Evolutionary conservation across 2,888 invertebrate genomes (phyloP), one percentile per base, ranked within the genome.

Genomic region (Cephus spinipes): DNA sequence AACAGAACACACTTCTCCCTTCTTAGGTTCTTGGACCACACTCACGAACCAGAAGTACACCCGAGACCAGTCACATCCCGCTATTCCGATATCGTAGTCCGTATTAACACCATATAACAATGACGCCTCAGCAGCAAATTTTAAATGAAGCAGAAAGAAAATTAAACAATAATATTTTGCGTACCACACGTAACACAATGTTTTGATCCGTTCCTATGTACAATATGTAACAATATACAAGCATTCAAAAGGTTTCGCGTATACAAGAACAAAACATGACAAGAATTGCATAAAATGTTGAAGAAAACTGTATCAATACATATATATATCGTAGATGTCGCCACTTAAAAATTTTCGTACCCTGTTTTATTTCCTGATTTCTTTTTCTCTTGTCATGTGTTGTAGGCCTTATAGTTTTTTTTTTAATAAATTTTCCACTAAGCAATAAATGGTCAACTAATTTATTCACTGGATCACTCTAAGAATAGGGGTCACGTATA

Each of bases 1-100:
- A 82, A 81, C 83, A 82, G 81, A 81, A 85, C 85, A 85, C 85
- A 85, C 84, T 82, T 84, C 82, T 83, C 79, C 80, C 76, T 79
- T 82, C 55, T 55, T 71, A 23, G 55, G 23, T 55, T 55, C 55
- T 55, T 55, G 55, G 55, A 55, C 55, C 55, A 55, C 55, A 55
- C 55, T 55, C 6, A 55, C 55, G 6, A 55, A 55, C 55, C 15
- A 55, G 55, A 55, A 23, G 55, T 55, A 55, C 55, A 55, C 23
- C 55, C 55, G 55, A 55, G 23, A 55, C 55, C 23, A 55, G 23
- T 55, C 55, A 55, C 55, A 55, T 55, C 55, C 23, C 55, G 55
- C 55, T 55, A 55, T 55, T 55, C 55, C 23, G 23, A 55, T 55
- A 23, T 55, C 23, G 0, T 2, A 23, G 55, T 55, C 23, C 2